Percentiles rank a stretch among this genome's conserved stretches.
Conservation (phyloP, 1,140 invertebrate species). For the Amyelois transitella region DNA sequence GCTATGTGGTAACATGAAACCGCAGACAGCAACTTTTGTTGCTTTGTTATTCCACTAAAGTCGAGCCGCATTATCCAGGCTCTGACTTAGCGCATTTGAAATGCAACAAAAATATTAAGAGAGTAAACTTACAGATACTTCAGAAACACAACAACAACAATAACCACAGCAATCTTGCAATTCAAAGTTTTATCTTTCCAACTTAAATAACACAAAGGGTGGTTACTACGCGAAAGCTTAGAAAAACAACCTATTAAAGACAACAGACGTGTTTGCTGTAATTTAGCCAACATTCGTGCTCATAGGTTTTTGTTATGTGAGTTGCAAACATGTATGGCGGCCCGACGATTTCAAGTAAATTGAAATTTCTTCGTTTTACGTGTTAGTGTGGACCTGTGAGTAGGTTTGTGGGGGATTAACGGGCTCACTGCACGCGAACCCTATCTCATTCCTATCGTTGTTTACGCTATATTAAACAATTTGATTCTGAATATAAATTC, state of each 20-base stretch:
- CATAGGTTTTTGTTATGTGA: not conserved
- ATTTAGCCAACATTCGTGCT: not conserved
- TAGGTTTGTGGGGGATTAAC: slow-evolving; percentile 54
- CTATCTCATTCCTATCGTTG: slow-evolving; percentile 56
- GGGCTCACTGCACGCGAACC: slow-evolving; percentile 46
- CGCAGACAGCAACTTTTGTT: not conserved
- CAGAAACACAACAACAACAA: not conserved
- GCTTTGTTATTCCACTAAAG: not conserved
- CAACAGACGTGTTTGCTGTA: not conserved
- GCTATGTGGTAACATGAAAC: slow-evolving; percentile 2
- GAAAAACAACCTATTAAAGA: not conserved
- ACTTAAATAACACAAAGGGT: not conserved
- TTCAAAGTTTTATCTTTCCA: not conserved
- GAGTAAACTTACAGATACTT: not conserved
- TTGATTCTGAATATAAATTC: slow-evolving; percentile 60
- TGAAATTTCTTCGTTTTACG: slow-evolving; percentile 63
- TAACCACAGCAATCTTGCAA: not conserved
- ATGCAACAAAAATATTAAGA: not conserved
- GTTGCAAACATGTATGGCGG: not conserved
- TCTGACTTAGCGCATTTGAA: not conserved
- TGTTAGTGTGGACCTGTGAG: slow-evolving; percentile 32
- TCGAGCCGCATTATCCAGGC: not conserved
- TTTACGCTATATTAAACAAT: slow-evolving; percentile 65
- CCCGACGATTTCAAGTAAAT: slow-evolving; percentile 44
- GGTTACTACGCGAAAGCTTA: not conserved